These are phyloP conservation scores for Propithecus coquereli DNA, from an alignment of 2,113 vertebrate species.

Conservation along the genomic window DNA sequence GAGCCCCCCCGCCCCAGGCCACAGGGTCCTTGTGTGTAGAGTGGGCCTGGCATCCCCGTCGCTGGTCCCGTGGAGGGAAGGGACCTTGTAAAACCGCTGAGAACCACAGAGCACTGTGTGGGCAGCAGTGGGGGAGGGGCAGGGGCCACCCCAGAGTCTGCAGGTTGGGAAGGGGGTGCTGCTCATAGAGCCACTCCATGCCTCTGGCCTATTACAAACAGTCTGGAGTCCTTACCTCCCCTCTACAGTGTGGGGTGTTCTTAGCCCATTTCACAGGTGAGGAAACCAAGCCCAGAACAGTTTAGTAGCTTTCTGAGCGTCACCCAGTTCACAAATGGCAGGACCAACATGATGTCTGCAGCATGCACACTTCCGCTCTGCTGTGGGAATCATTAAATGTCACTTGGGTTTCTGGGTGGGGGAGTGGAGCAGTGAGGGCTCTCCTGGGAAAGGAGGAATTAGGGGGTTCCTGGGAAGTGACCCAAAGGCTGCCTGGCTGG, in stretches of 20 bases:
- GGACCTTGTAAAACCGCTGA: not conserved
- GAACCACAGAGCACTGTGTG: not conserved
- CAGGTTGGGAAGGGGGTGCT: not conserved
- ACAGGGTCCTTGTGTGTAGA: not conserved
- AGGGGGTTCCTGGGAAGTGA: not conserved
- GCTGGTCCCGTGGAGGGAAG: not conserved
- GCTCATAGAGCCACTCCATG: rapidly evolving
- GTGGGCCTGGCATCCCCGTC: not conserved
- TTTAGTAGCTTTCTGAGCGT: not conserved
- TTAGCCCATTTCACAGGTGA: not conserved
- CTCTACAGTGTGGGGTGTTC: not conserved
- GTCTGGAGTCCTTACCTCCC: not conserved
- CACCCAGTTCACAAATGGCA: not conserved
- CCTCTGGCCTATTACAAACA: not conserved
- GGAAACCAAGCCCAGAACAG: not conserved
- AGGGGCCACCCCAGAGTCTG: not conserved
- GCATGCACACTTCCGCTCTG: not conserved
- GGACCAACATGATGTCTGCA: not conserved
- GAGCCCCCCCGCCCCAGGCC: not conserved
- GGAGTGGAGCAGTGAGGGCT: not conserved
- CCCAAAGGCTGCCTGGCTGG: not conserved
- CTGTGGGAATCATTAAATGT: not conserved
- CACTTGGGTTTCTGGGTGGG: not conserved
- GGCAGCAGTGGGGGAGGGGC: too few relatives aligned
- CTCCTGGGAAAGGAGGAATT: not conserved